These are phyloP conservation scores for Diarsia mendica DNA, from an alignment of 2,888 invertebrate species.

Conservation along the genomic window DNA sequence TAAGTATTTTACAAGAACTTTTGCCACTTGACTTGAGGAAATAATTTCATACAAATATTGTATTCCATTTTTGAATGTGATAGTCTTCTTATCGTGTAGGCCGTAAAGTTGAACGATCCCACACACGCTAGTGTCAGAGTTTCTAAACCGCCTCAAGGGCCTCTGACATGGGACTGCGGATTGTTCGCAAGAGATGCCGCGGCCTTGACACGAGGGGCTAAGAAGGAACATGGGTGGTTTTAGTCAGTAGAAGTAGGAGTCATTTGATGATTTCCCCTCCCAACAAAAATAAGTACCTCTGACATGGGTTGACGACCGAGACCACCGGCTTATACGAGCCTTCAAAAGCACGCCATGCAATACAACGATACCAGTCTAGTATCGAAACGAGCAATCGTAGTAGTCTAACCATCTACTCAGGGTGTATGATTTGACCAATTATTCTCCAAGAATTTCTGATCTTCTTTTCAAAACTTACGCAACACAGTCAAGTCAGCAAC, in stretches of 20 bases:
- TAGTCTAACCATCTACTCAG: background rate
- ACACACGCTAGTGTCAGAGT: no score
- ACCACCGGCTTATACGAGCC: no score
- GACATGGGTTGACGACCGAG: no score
- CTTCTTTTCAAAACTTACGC: slow-evolving; percentile 54
- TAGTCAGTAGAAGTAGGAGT: no score
- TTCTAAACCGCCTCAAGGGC: no score
- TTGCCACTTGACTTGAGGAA: background rate
- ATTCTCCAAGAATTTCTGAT: background rate
- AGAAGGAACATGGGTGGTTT: no score
- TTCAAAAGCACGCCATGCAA: background rate
- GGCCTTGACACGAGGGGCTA: no score
- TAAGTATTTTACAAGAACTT: background rate
- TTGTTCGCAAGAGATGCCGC: no score
- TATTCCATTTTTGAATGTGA: background rate
- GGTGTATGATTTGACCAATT: background rate
- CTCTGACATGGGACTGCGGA: no score
- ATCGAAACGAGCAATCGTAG: background rate
- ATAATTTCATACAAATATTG: background rate
- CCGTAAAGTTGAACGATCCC: no score
- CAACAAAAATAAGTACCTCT: no score
- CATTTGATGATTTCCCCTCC: no score
- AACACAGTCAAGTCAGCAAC: slow-evolving; percentile 64
- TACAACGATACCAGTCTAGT: background rate
- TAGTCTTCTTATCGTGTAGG: background rate